Base-by-base conservation (phyloP, 2,797 vertebrate genomes). In the Salarias fasciatus region DNA sequence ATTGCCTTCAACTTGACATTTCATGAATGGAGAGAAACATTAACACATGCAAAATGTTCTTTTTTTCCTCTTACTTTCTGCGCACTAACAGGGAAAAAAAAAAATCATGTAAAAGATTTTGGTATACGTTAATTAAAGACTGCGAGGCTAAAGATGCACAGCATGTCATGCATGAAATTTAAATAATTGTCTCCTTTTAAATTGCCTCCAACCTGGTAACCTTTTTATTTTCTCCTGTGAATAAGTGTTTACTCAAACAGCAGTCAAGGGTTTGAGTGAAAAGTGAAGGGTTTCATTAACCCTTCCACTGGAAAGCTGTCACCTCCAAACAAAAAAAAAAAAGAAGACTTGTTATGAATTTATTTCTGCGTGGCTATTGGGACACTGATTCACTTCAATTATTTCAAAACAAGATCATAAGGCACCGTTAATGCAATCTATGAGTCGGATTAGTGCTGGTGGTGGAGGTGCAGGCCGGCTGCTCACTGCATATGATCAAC, bases 401-500 rank as follows among this genome's bases (percentile, higher is more conserved):
- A 82, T 77, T 80, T 80, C 57, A 62, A 80, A 86, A 85, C 66
- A 80, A 83, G 73, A 85, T 83, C 77, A 71, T 79, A 82, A 70
- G 36, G 47, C 74, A 63, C 33, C 7, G 35, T 73, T 86, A 87
- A 87, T 85, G 66, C 74, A 86, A 82, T 85, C 72, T 81, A 75
- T 70, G 74, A 53, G 42, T 67, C 59, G 79, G 88, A 89, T 91
- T 89, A 89, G 85, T 36, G 65, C 75, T 68, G 54, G 76, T 79
- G 69, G 78, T 66, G 53, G 57, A 78, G 80, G 59, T 83, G 82
- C 55, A 79, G 79, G 77, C 73, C 61, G 49, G 61, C 67, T 84
- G 75, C 71, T 59, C 70, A 65, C 72, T 69, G 78, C 82, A 87
- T 87, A 86, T 86, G 84, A 90, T 87, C 80, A 72, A 53, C 63